Evolutionary conservation across 35 echinoderm and acorn worm genomes (phyloP), one percentile per base, ranked within the genome.

Genomic region (Apostichopus parvimensis): DNA sequence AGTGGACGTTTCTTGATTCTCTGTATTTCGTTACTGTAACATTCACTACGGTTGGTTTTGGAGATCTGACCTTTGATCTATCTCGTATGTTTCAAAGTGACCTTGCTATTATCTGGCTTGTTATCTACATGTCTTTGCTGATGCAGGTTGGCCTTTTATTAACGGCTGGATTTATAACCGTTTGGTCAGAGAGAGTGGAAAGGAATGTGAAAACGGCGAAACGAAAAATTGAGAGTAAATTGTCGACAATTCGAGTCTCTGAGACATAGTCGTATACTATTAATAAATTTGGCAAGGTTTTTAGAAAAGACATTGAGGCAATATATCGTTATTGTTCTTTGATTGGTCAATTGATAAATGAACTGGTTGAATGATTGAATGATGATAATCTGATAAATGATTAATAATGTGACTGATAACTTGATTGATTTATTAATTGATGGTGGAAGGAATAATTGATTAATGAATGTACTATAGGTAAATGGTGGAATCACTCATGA

Each of bases 11-110:
- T 77, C 26, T 90, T 6, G 88, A 90, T 78, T 90, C 64, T 52
- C 14, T 90, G 18, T 90, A 90, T 73, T 73, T 54, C 12, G 68
- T 90, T 14, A 73, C 72, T 8, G 56, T 90, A 54, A 90, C 88
- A 53, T 90, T 90, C 53, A 90, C 88, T 6, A 90, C 88, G 6
- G 73, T 90, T 8, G 88, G 88, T 8, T 90, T 90, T 25, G 88
- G 88, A 1, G 88, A 90, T 78, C 7, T 90, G 66, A 61, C 53
- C 15, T 77, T 75, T 28, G 23, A 56, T 56, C 6, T 22, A 54
- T 15, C 66, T 9, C 28, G 72, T 0, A 56, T 57, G 18, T 78
- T 18, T 34, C 66, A 78, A 9, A 72, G 70, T 57, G 34, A 54
- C 34, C 4, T 13, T 17, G 5, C 10, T 11, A 34, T 77, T 20